Percentiles rank a stretch among this genome's conserved stretches.
phyloP scores from a whole-genome alignment of 2,113 vertebrate species.

The Epinephelus lanceolatus region DNA sequence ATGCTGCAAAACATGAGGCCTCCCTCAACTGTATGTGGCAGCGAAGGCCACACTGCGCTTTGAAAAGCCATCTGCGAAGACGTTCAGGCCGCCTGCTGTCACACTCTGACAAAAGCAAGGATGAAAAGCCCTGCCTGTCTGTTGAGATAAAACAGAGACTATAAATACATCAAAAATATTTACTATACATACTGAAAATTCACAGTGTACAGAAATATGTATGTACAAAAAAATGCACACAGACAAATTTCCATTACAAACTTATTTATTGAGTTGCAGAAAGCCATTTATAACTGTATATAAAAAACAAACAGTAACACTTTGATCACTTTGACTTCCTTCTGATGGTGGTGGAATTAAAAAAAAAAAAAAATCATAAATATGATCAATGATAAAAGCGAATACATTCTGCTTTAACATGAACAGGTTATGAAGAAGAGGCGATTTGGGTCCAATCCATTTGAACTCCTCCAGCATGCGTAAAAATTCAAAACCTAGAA shows the following conservation, averaged over 20 bases:
- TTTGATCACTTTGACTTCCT: slow-evolving; percentile 52
- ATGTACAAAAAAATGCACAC: neutral
- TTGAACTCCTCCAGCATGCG: slow-evolving; percentile 67
- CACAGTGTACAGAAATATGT: slow-evolving; percentile 41
- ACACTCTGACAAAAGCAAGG: slow-evolving; percentile 10
- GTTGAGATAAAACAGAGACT: slow-evolving; percentile 34
- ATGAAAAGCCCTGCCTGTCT: neutral
- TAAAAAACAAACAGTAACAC: slow-evolving; percentile 55
- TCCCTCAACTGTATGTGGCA: neutral
- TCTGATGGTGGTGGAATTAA: slow-evolving; percentile 39
- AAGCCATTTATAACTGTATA: slow-evolving; percentile 64
- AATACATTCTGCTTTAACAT: slow-evolving; percentile 70
- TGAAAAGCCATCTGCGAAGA: neutral
- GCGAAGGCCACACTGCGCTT: neutral
- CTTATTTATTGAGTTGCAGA: slow-evolving; percentile 76
- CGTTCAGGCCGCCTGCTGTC: slow-evolving; percentile 5
- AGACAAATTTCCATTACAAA: slow-evolving; percentile 67
- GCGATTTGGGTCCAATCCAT: slow-evolving; percentile 43
- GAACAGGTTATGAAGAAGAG: slow-evolving; percentile 32
- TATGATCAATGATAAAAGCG: slow-evolving; percentile 36
- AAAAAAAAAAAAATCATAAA: slow-evolving; percentile 41
- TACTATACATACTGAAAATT: slow-evolving; percentile 44
- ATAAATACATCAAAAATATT: slow-evolving; percentile 55
- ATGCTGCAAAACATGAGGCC: neutral
- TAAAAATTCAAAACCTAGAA: slow-evolving; percentile 9